A percentile compares a stretch with the other conserved stretches of the same genome.
Evolutionary conservation across 2,888 invertebrate species (phyloP).

Genomic region (Chloroclystis v-ata): DNA sequence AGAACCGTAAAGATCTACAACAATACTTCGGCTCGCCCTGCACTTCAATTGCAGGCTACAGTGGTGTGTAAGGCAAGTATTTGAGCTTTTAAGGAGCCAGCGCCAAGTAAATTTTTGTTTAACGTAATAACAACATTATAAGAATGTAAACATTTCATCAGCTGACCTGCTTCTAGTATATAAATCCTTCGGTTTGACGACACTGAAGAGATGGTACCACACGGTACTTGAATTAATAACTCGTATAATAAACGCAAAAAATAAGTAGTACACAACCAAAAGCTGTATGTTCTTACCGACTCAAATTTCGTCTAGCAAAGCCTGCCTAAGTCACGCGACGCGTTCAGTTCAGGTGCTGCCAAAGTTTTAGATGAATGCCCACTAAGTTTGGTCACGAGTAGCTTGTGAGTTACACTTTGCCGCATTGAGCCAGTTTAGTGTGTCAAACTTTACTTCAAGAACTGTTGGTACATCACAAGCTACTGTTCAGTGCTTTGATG

Average conservation of each 20-base stretch:
- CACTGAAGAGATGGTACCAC: no score
- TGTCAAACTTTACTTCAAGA: conserved; percentile 22
- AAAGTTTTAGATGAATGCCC: conserved; percentile 69
- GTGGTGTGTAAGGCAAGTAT: background rate
- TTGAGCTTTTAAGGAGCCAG: background rate
- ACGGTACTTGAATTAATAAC: no score
- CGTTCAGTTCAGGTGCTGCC: conserved; percentile 52
- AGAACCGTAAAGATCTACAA: conserved; percentile 7
- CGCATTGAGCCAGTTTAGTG: conserved; percentile 34
- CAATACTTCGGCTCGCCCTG: background rate
- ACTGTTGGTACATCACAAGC: conserved; percentile 6
- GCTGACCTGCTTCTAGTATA: no score
- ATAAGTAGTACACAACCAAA: background rate
- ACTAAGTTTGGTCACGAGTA: conserved; percentile 53
- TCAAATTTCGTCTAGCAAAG: conserved; percentile 23
- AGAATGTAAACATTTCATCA: no score
- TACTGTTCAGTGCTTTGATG: conserved; percentile 1
- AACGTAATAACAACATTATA: no score
- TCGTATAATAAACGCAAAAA: no score
- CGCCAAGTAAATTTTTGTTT: no score
- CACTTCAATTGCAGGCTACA: background rate
- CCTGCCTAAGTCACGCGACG: conserved; percentile 41
- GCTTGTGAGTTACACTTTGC: conserved; percentile 49
- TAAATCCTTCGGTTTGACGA: no score
- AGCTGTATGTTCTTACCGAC: conserved; percentile 17